Evolutionary conservation across 2,113 vertebrate species (phyloP).

Genomic region (Pygathrix nemaeus): DNA sequence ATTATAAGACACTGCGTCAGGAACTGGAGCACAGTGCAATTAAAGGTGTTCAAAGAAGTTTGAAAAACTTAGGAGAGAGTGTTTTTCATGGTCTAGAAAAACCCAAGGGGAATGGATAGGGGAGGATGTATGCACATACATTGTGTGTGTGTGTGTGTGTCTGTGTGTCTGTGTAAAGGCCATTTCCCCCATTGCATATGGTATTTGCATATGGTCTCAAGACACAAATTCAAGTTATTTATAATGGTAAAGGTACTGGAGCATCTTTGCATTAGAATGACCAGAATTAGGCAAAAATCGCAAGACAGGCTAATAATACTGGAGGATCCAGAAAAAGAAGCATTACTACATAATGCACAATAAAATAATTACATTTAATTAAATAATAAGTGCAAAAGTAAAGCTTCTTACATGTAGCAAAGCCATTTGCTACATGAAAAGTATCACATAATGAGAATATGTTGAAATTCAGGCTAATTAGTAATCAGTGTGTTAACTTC

Average conservation of each 20-base stretch:
- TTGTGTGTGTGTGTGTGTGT: background rate
- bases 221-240: background rate
- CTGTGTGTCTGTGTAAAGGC: background rate
- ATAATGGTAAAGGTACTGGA: background rate
- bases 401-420: slow-evolving; percentile 48
- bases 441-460: slow-evolving; percentile 34
- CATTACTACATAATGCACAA: slow-evolving; percentile 5
- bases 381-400: slow-evolving; percentile 39
- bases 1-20: background rate
- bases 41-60: slow-evolving; percentile 24
- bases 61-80: background rate
- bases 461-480: slow-evolving; percentile 66
- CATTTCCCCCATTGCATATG: background rate
- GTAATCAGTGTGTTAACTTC: slow-evolving; percentile 44
- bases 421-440: slow-evolving; percentile 30
- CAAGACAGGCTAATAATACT: background rate
- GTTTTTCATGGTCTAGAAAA: slow-evolving; percentile 48
- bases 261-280: background rate
- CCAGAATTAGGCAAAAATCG: slow-evolving; percentile 2
- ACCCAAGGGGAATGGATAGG: background rate
- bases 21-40: background rate
- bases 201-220: background rate
- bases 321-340: background rate
- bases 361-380: slow-evolving; percentile 51
- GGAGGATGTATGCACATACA: background rate